A percentile compares a stretch with the other conserved stretches of the same genome.
These are phyloP conservation scores for Onychorhynchus coronatus DNA, from an alignment of 2,113 vertebrate species.

Conservation along the genomic window DNA sequence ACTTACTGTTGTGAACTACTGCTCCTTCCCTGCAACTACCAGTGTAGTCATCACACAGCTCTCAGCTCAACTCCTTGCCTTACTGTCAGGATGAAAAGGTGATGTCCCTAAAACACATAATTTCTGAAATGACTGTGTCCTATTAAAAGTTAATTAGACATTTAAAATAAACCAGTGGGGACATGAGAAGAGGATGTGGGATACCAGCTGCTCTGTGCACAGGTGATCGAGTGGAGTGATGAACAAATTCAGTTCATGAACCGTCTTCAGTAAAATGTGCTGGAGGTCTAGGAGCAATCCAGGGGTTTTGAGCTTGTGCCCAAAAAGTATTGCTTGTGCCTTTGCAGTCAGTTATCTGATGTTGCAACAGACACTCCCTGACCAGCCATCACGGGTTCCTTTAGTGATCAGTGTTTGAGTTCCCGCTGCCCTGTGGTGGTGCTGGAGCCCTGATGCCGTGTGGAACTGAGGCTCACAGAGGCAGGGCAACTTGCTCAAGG, in stretches of 20 bases:
- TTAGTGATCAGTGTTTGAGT: background rate
- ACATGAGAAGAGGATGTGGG: background rate
- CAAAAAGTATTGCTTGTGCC: background rate
- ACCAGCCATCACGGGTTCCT: background rate
- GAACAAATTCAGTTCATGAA: background rate
- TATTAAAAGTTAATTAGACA: background rate
- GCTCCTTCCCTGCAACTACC: background rate
- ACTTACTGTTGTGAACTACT: background rate
- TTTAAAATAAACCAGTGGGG: background rate
- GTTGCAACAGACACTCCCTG: background rate
- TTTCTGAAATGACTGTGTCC: background rate
- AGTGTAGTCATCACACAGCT: background rate
- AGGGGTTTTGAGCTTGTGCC: background rate
- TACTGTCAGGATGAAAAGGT: background rate
- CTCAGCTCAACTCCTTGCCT: background rate
- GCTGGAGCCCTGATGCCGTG: accelerated
- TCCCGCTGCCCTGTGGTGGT: accelerated
- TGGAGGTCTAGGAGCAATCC: background rate
- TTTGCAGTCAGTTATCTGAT: background rate
- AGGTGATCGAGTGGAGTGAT: background rate
- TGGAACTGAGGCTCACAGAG: background rate
- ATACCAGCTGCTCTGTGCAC: background rate
- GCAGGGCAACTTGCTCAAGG: background rate
- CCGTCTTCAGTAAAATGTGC: background rate
- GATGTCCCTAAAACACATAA: background rate